Percentiles rank a stretch among this genome's conserved stretches.
Conservation (phyloP, 2,113 vertebrate genomes). For the Neodontobutis hainanensis region DNA sequence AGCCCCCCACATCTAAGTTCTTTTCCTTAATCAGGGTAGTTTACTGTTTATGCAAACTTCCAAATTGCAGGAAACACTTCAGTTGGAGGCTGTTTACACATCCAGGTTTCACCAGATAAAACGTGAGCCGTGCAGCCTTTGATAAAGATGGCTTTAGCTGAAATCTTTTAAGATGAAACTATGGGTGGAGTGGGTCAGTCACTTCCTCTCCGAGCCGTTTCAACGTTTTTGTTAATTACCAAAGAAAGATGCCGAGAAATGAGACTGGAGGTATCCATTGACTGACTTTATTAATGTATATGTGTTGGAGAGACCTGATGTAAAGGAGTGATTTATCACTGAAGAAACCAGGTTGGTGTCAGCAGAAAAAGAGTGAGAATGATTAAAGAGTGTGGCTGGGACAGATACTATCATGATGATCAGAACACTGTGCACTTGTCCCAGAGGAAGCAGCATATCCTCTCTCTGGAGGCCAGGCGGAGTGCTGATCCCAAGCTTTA, state of each 20-base stretch:
- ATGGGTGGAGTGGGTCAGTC: slow-evolving; percentile 52
- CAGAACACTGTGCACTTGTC: background rate
- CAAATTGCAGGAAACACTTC: slow-evolving; percentile 65
- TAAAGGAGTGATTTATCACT: background rate
- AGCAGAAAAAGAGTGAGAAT: background rate
- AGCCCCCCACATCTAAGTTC: slow-evolving; percentile 8
- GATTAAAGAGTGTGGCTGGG: background rate
- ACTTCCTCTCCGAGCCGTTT: slow-evolving; percentile 55
- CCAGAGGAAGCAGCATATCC: background rate
- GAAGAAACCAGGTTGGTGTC: background rate
- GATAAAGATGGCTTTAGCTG: slow-evolving; percentile 16
- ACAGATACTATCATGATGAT: slow-evolving; percentile 37
- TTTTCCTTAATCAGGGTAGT: slow-evolving; percentile 34
- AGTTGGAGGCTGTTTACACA: slow-evolving; percentile 49
- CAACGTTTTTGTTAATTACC: slow-evolving; percentile 32
- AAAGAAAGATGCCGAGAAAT: background rate
- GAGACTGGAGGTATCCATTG: background rate
- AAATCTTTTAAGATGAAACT: slow-evolving; percentile 31
- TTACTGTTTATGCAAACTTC: slow-evolving; percentile 16
- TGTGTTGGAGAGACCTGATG: background rate
- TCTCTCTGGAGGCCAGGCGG: slow-evolving; percentile 52
- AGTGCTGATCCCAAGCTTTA: slow-evolving; percentile 26
- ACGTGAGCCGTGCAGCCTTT: slow-evolving; percentile 7
- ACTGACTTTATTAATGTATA: background rate
- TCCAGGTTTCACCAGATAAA: slow-evolving; percentile 34